Base-by-base conservation (phyloP, 2,888 invertebrate genomes). In the Psylliodes chrysocephalus region DNA sequence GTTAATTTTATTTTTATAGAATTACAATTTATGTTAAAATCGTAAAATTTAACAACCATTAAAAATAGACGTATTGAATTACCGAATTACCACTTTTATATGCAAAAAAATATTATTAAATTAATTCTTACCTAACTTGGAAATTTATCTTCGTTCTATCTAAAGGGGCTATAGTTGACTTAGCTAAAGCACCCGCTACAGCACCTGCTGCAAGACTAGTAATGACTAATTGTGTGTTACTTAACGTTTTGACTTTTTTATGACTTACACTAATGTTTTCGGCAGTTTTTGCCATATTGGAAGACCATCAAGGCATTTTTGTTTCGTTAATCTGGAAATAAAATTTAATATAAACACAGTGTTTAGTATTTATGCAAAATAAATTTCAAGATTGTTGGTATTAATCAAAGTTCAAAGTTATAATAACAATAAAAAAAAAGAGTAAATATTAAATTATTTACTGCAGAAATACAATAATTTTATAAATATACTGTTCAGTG, bases 131-230 rank as follows among this genome's bases (percentile, higher is more conserved):
- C 86, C 90, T 89, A 76, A 91, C 91, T 88, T 99, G 98, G 82
- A 99, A 99, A 85, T 96, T 96, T 73, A 99, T 99, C 87, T 99
- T 99, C 68, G 98, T 94, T 66, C 99, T 87, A 84, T 99, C 99
- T 56, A 99, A 85, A 0, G 99, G 99, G 1, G 99, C 99, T 73
- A 99, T 98, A 47, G 90, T 89, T 0, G 98, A 96, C 85, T 99
- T 99, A 19, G 98, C 98, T 64, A 94, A 74, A 1, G 95, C 96
- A 15, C 99, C 99, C 22, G 99, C 98, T 15, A 91, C 83, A 0
- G 98, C 98, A 28, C 99, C 99, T 0, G 98, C 91, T 52, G 90
- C 82, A 71, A 98, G 86, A 73, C 96, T 96, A 63, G 95, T 93
- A 70, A 91, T 77, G 57, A 95, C 90, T 63, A 87, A 83, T 76